Evolutionary conservation across 2,113 vertebrate genomes (phyloP), one percentile per base, ranked within the genome.

Genomic region (Malurus elegans): DNA sequence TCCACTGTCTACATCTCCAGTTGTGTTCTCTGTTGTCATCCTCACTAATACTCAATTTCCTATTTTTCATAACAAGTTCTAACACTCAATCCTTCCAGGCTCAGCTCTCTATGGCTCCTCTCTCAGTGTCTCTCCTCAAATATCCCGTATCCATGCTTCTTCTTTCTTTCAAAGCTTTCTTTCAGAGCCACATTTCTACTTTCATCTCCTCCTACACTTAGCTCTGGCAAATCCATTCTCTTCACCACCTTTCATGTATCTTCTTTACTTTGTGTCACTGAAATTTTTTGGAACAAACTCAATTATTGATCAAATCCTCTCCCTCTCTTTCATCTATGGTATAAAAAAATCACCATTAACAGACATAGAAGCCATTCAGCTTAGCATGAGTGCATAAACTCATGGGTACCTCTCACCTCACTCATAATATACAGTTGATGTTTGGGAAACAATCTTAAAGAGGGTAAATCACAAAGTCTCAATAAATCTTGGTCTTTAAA

Each of bases 191-290:
- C 80, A 69, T 87, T 48, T 91, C 80, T 64, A 32, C 93, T 95
- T 96, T 95, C 92, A 96, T 96, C 96, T 94, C 70, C 86, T 84
- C 89, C 84, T 79, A 93, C 80, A 72, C 57, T 45, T 34, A 84
- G 40, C 61, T 60, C 83, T 92, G 83, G 92, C 48, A 93, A 88
- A 91, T 75, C 65, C 81, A 86, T 80, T 47, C 32, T 62, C 53
- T 88, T 88, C 65, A 74, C 31, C 31, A 58, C 18, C 48, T 93
- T 94, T 94, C 83, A 94, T 78, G 76, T 91, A 16, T 84, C 78
- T 84, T 78, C 64, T 73, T 87, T 69, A 79, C 19, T 86, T 89
- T 60, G 11, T 67, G 53, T 69, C 89, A 95, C 84, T 72, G 76
- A 81, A 71, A 79, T 78, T 95, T 92, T 79, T 89, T 91, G 56